Evolutionary conservation across 2,113 vertebrate genomes (phyloP).

Genomic region (Ahaetulla prasina): DNA sequence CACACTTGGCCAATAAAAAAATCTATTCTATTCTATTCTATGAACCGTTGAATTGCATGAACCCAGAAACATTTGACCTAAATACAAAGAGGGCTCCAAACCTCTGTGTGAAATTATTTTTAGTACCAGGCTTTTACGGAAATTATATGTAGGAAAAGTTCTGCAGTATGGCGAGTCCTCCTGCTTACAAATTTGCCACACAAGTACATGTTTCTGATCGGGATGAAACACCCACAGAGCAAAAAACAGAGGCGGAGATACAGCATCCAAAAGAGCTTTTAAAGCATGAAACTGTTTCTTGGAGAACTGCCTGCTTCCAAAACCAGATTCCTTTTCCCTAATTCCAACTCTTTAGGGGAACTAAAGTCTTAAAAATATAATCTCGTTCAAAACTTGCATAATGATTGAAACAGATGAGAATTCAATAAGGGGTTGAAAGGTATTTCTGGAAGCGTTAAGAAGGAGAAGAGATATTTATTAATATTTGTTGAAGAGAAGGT

Average conservation of each 20-base stretch:
- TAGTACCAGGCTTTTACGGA: not conserved
- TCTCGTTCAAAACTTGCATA: not conserved
- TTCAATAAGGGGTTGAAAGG: not conserved
- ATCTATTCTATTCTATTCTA: too few species aligned
- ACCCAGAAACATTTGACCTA: not conserved
- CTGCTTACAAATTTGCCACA: not conserved
- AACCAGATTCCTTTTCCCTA: not conserved
- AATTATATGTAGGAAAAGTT: not conserved
- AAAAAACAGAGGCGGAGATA: not conserved
- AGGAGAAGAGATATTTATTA: not conserved
- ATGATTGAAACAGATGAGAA: not conserved
- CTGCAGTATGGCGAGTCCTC: not conserved
- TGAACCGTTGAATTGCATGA: not conserved
- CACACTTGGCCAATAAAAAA: too few species aligned
- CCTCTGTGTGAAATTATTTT: not conserved
- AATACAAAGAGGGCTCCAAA: not conserved
- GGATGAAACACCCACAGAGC: not conserved
- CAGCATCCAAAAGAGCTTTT: not conserved
- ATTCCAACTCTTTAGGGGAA: not conserved
- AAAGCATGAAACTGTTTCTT: not conserved
- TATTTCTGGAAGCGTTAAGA: not conserved
- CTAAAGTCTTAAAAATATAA: not conserved
- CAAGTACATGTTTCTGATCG: not conserved
- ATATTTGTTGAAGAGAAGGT: not conserved
- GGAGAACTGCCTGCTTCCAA: not conserved